Base-by-base conservation (phyloP, 2,113 vertebrate genomes). In the Aldabrachelys gigantea region DNA sequence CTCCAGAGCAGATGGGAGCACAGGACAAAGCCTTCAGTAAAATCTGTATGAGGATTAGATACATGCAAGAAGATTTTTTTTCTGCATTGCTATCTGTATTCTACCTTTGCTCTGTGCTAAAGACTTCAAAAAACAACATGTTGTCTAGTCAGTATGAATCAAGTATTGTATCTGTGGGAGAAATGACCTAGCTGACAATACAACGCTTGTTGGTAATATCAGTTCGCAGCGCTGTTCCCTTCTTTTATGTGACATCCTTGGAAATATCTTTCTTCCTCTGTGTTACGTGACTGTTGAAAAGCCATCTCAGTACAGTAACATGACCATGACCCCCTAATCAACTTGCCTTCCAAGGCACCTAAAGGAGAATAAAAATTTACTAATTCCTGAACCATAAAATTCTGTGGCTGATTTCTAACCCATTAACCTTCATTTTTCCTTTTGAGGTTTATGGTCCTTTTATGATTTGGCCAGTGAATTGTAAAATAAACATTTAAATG, bases 401-500 rank as follows among this genome's bases (percentile, higher is more conserved):
- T 81, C 95, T 87, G 69, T 47, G 62, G 85, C 80, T 89, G 91
- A 96, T 96, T 97, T 97, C 96, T 96, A 97, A 96, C 91, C 91
- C 90, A 31, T 87, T 95, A 94, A 91, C 93, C 87, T 94, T 75
- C 85, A 49, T 82, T 82, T 88, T 97, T 90, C 87, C 91, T 84
- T 97, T 88, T 49, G 50, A 92, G 94, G 96, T 92, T 96, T 97
- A 86, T 81, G 62, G 91, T n/a, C 93, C 84, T 90, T 97, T 82
- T 54, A 88, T 79, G 49, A 95, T 96, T 95, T 95, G 92, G 96
- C 93, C 29, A 29, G 82, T 5, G 3, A 91, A 96, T 97, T 96
- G 95, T 97, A 96, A 97, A 97, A 97, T 92, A 92, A 96, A 88
- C 94, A 91, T 95, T 97, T 94, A 96, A 97, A 96, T 96, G 97